Evolutionary conservation across 1,140 invertebrate species (phyloP).

Genomic region (Vanessa tameamea): DNA sequence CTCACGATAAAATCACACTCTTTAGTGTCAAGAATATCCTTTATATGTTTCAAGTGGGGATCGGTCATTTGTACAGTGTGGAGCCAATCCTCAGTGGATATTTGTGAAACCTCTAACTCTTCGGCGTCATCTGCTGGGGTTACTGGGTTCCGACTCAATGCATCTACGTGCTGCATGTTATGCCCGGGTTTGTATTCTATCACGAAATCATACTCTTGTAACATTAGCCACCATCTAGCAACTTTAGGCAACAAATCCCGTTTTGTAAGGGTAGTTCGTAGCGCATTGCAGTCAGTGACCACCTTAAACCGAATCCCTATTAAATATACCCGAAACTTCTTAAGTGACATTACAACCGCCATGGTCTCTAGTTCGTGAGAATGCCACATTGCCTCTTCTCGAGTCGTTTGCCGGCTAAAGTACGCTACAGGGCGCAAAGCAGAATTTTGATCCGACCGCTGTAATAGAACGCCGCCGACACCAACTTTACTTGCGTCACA

Average conservation of each 20-base stretch:
- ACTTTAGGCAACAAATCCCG: slow-evolving; percentile 4
- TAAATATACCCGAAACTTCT: slow-evolving; percentile 14
- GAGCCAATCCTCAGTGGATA: neutral
- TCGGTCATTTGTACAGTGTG: neutral
- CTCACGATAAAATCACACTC: no score
- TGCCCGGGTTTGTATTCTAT: slow-evolving; percentile 6
- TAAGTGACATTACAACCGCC: neutral
- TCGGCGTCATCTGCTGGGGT: neutral
- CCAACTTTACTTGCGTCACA: neutral
- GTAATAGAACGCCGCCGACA: neutral
- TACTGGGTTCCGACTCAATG: slow-evolving; percentile 6
- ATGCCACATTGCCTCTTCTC: neutral
- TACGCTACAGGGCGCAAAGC: neutral
- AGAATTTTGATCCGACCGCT: neutral
- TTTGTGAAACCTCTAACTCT: neutral
- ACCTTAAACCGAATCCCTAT: slow-evolving; percentile 3
- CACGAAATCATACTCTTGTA: slow-evolving; percentile 12
- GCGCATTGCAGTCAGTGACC: slow-evolving; percentile 7
- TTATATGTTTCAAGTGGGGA: neutral
- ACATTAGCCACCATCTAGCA: slow-evolving; percentile 11
- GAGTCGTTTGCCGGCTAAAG: slow-evolving; percentile 1
- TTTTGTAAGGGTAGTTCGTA: slow-evolving; percentile 6
- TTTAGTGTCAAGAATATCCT: no score
- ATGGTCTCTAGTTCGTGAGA: slow-evolving; percentile 8
- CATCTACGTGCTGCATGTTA: slow-evolving; percentile 10